A percentile compares a stretch with the other conserved stretches of the same genome.
Conservation (phyloP, 2,888 invertebrate species). For the Chrysina gloriosa region DNA sequence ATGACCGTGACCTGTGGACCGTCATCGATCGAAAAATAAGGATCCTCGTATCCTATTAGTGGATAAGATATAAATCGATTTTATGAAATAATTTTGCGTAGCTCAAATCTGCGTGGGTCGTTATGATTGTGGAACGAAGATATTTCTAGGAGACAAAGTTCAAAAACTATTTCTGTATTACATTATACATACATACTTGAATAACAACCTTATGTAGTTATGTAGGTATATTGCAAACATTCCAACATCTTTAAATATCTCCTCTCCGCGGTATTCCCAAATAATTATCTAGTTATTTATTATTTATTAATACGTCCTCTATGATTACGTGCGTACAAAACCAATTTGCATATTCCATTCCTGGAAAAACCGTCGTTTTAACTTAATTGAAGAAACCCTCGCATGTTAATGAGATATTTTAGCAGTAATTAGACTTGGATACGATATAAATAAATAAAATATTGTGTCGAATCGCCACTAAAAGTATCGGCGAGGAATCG, state of each 20-base stretch:
- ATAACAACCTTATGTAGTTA: no score
- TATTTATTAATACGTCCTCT: constrained; percentile 13
- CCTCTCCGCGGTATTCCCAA: constrained; percentile 25
- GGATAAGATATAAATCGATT: neutral
- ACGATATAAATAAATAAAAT: no score
- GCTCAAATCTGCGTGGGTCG: no score
- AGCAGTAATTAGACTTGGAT: neutral
- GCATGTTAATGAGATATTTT: neutral
- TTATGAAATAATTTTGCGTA: no score
- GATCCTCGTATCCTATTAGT: neutral
- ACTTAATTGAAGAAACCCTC: neutral
- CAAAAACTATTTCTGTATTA: no score
- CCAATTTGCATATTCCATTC: constrained; percentile 1
- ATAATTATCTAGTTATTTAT: constrained; percentile 17
- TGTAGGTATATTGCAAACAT: neutral
- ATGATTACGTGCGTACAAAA: neutral
- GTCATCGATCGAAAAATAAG: neutral
- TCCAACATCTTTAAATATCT: neutral
- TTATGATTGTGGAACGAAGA: no score
- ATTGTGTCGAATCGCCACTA: no score
- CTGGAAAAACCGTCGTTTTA: constrained; percentile 14
- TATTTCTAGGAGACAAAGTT: no score
- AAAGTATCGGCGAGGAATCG: no score
- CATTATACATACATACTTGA: no score
- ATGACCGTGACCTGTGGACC: constrained; percentile 21